These are phyloP conservation scores for Ptychochromis oligacanthus DNA, from an alignment of 2,113 vertebrate species.

Conservation along the genomic window DNA sequence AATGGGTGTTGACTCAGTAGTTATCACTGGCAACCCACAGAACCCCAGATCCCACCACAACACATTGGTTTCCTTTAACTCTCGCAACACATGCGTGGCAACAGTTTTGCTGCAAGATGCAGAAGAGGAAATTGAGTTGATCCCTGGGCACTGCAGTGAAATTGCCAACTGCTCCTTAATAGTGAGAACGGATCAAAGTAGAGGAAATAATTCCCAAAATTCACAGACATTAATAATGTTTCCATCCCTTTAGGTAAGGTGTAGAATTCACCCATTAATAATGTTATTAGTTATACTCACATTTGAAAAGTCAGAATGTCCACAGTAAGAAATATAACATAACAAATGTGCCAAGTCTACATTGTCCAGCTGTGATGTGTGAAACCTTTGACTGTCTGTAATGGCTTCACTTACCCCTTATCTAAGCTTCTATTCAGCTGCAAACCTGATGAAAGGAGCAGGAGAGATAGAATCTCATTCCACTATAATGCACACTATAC, in stretches of 20 bases:
- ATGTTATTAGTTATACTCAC: background rate
- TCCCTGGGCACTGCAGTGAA: background rate
- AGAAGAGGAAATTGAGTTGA: constrained; percentile 23
- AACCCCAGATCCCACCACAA: constrained; percentile 18
- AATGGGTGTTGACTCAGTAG: constrained; percentile 16
- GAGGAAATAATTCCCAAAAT: constrained; percentile 1
- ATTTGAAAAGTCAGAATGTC: constrained; percentile 1
- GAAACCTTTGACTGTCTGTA: constrained; percentile 22
- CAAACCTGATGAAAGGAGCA: constrained; percentile 56
- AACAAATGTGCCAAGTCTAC: background rate
- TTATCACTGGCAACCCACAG: constrained; percentile 16
- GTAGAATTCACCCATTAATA: background rate
- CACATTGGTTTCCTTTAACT: constrained; percentile 10
- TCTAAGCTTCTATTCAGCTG: constrained; percentile 44
- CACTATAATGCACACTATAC: constrained; percentile 45
- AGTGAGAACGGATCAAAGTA: constrained; percentile 24
- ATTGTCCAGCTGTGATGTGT: constrained; percentile 19
- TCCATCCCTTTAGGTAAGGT: constrained; percentile 1
- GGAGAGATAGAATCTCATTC: constrained; percentile 52
- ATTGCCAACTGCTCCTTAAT: constrained; percentile 5
- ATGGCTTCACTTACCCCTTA: constrained; percentile 53
- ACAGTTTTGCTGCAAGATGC: background rate
- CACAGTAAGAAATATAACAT: background rate
- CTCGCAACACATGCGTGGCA: background rate
- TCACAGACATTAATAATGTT: background rate